Evolutionary conservation across 2,113 vertebrate genomes (phyloP), one percentile per base, ranked within the genome.

Genomic region (Illadopsis cleaveri): DNA sequence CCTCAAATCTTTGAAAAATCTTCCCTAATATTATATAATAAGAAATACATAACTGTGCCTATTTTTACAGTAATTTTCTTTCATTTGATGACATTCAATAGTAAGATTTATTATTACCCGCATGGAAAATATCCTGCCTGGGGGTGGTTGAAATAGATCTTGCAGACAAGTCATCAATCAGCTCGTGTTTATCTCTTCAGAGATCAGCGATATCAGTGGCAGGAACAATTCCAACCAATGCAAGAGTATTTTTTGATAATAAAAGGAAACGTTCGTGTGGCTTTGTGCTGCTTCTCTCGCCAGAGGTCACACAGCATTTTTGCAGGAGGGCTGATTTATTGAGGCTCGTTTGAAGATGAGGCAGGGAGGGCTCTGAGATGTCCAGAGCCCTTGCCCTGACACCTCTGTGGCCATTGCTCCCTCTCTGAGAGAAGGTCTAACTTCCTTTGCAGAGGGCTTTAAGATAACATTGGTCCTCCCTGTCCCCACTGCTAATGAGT

Each of bases 81-180:
- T 89, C 82, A 89, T 93, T 95, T 96, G 90, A 75, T 95, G 96
- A 75, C 88, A 82, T 93, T 92, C 82, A 92, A 42, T 92, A 93
- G 86, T 96, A 92, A 96, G 96, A 97, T 96, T 97, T 95, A 96
- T 95, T 96, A 90, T 96, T 96, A 92, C 93, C 92, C 69, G 0
- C 94, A 95, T 82, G 93, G 96, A 96, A 97, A 95, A 95, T 95
- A 95, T 96, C 93, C 85, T 93, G 95, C 96, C 95, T 81, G 96
- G 69, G 88, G 96, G 95, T 93, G 92, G 90, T 14, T 94, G 92
- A 96, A 95, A 96, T 92, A 96, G 94, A 95, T 96, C 93, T 91
- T 93, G 93, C 90, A 93, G 96, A 95, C 93, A 96, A 96, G 94
- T 92, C 96, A 95, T 96, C 96, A 86, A 95, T 96, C 94, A 96